Evolutionary conservation across 2,113 vertebrate genomes (phyloP), one percentile per base, ranked within the genome.

Genomic region (Brachyhypopomus gauderio): DNA sequence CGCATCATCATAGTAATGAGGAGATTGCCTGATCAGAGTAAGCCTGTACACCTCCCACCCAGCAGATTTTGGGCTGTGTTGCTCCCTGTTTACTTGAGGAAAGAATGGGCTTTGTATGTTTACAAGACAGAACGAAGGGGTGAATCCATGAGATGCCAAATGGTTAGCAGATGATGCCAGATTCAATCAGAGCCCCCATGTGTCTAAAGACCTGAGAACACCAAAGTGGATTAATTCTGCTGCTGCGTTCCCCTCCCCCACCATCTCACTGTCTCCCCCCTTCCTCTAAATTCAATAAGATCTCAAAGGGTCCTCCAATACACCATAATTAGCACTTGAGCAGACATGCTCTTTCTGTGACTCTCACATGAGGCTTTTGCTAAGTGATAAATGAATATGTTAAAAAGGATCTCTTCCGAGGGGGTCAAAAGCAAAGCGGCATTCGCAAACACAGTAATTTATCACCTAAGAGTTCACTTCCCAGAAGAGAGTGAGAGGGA

Each of bases 311-410:
- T 88, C 86, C 86, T 91, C 87, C 83, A 88, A 87, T 90, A 83
- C 86, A 90, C 90, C 88, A 83, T 92, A 91, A 94, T 94, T 93
- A 93, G 90, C 84, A 80, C 82, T 82, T 85, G 75, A 83, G 71
- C 25, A 62, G 84, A 69, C 79, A 77, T 36, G 72, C 74, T 75
- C 84, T 75, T 75, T 67, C 25, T 41, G 63, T 73, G 78, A 63
- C 25, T 72, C 70, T 72, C 30, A 64, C 63, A 72, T 63, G 71
- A 77, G 41, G 78, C 88, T 83, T 87, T 45, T 48, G 34, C 64
- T 34, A 41, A 67, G 70, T 81, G 70, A 89, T 88, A 87, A 87
- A 88, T 86, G 77, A 82, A 88, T 87, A 88, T 88, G 83, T 89
- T 88, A 84, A 79, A 74, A 67, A 87, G 84, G 78, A 85, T 78